These are phyloP conservation scores for Pachypeltis micranthus DNA, from an alignment of 1,140 invertebrate genomes.

Conservation along the genomic window DNA sequence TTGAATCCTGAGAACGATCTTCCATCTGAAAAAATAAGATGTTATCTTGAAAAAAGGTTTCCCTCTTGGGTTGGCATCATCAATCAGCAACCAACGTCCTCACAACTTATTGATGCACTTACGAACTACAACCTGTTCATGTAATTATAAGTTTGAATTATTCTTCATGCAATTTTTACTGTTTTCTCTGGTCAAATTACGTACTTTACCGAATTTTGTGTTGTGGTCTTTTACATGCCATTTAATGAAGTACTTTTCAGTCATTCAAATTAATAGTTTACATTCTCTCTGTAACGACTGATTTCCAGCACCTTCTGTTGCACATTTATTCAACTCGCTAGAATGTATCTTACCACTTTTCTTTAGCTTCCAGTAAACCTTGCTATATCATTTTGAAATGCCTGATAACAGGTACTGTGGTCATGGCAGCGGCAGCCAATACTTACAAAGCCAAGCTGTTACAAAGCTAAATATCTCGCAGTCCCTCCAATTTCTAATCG, in stretches of 20 bases:
- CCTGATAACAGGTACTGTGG: slow-evolving; percentile 63
- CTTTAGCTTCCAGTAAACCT: background rate
- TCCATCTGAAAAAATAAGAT: slow-evolving; percentile 44
- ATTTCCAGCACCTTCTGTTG: background rate
- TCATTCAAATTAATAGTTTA: background rate
- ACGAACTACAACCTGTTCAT: slow-evolving; percentile 49
- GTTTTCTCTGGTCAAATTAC: background rate
- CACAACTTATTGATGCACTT: slow-evolving; percentile 46
- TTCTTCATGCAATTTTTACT: background rate
- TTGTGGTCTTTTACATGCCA: background rate
- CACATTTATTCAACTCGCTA: background rate
- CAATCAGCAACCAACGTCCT: slow-evolving; percentile 40
- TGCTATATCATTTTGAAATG: slow-evolving; percentile 17
- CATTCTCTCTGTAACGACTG: background rate
- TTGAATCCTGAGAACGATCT: slow-evolving; percentile 59
- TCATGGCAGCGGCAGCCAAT: slow-evolving; percentile 62
- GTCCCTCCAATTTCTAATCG: slow-evolving; percentile 53
- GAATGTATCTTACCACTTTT: background rate
- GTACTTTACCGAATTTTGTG: background rate
- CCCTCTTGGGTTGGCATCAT: slow-evolving; percentile 49
- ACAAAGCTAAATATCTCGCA: slow-evolving; percentile 42
- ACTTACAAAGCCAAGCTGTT: slow-evolving; percentile 46
- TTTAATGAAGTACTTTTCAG: background rate
- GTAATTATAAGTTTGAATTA: slow-evolving; percentile 36
- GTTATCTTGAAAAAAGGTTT: slow-evolving; percentile 40